Base-by-base conservation (phyloP, 2,888 invertebrate genomes). In the Spodoptera exigua region DNA sequence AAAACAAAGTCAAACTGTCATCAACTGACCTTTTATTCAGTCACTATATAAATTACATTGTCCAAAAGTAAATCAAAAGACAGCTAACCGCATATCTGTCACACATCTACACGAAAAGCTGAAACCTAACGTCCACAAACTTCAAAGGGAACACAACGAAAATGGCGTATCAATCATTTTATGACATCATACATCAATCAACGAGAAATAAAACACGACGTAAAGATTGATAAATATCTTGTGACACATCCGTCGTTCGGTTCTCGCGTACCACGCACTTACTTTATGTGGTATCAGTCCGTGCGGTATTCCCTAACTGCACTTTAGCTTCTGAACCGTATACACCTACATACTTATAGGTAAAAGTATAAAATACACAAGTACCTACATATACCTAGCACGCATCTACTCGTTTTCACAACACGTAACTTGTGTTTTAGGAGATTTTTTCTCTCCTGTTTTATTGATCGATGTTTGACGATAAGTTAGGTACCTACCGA, bases 301-400 rank as follows among this genome's bases (percentile, higher is more conserved):
- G 89, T 92, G 90, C 91, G 89, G 93, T 93, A 94, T 93, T 94
- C 93, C 93, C 93, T 89, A 93, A 94, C 92, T 93, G 93, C 93
- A 93, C 93, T 93, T 93, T 88, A 92, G 91, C 82, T 87, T 85
- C 87, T 86, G 84, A 78, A 79, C 66, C 52, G 65, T 69, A 77
- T 70, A 74, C 71, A 65, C 57, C 27, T 27, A 27, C 27, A 27
- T 27, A 27, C 27, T 9, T 27, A 4, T 27, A 27, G 7, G 27
- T 27, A 7, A 27, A 61, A 68, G 54, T 73, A 68, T 61, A 68
- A 39, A 67, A 58, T 56, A 58, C 59, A 48, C 48, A 60, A 51
- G 67, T 57, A 57, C 13, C 36, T 57, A 16, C 32, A 16, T 53
- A 71, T 49, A n/a, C n/a, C n/a, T n/a, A 66, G 27, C 69, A 78